These are phyloP conservation scores for Podilymbus podiceps DNA, from an alignment of 2,113 vertebrate genomes.

Conservation along the genomic window DNA sequence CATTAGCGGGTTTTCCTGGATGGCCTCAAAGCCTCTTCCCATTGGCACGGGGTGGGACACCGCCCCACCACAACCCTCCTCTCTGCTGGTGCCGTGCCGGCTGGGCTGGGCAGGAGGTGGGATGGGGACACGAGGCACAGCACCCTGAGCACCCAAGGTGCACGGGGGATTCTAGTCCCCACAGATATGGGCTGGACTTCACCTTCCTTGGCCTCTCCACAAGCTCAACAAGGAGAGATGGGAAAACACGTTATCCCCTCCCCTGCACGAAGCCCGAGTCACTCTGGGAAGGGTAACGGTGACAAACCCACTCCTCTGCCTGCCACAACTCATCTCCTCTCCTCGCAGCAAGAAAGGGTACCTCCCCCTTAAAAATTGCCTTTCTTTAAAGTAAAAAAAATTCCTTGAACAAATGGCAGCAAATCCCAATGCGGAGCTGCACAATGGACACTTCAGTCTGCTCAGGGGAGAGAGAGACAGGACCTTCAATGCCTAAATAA, in stretches of 20 bases:
- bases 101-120: neutral
- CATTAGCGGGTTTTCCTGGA: neutral
- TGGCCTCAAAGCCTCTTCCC: neutral
- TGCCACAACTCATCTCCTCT: neutral
- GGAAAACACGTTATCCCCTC: neutral
- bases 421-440: neutral
- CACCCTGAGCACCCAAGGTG: neutral
- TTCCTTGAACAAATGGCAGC: conserved; percentile 29
- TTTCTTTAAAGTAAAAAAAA: neutral
- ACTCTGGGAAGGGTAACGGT: neutral
- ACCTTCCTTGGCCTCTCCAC: accelerated
- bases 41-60: accelerated
- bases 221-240: accelerated
- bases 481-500: conserved; percentile 55
- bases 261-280: accelerated
- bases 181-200: accelerated
- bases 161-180: accelerated
- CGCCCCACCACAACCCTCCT: neutral
- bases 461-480: neutral
- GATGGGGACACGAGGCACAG: neutral
- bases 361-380: neutral
- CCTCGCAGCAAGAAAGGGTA: neutral
- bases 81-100: no score
- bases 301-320: neutral
- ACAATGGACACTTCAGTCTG: conserved; percentile 47